Conservation (phyloP, 2,113 vertebrate species). For the Cyanocitta stelleri region DNA sequence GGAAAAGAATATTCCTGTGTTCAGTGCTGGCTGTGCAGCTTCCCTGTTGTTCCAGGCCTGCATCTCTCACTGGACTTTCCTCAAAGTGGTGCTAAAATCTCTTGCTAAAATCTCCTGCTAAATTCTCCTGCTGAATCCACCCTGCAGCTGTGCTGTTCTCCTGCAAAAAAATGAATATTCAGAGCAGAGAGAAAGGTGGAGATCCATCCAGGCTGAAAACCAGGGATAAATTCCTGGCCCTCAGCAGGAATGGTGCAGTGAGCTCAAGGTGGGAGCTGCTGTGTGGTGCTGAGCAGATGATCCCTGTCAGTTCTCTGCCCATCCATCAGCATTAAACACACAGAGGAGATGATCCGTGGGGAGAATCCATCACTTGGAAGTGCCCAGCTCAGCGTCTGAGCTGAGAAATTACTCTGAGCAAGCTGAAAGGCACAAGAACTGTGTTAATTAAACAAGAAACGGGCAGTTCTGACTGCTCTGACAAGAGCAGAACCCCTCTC, state of each 20-base stretch:
- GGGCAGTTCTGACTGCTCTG: neutral
- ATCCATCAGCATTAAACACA: neutral
- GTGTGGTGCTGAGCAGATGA: neutral
- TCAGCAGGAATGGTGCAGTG: neutral
- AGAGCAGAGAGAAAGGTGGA: neutral
- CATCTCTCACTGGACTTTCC: neutral
- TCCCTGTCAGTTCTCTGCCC: neutral
- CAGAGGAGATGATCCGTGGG: neutral
- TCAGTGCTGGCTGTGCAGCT: neutral
- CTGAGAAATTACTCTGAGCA: neutral
- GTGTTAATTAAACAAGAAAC: rapidly evolving
- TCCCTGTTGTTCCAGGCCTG: neutral
- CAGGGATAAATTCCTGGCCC: neutral
- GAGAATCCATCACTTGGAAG: neutral
- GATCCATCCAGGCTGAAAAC: neutral
- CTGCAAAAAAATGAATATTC: neutral
- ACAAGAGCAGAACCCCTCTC: neutral
- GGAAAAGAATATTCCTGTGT: neutral
- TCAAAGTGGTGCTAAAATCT: neutral
- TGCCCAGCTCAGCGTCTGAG: neutral
- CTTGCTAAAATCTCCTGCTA: neutral
- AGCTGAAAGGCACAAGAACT: neutral
- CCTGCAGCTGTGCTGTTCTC: neutral
- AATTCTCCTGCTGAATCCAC: neutral
- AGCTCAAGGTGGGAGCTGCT: neutral